Evolutionary conservation across 2,888 invertebrate genomes (phyloP).

Genomic region (Sminthurinus aureus): DNA sequence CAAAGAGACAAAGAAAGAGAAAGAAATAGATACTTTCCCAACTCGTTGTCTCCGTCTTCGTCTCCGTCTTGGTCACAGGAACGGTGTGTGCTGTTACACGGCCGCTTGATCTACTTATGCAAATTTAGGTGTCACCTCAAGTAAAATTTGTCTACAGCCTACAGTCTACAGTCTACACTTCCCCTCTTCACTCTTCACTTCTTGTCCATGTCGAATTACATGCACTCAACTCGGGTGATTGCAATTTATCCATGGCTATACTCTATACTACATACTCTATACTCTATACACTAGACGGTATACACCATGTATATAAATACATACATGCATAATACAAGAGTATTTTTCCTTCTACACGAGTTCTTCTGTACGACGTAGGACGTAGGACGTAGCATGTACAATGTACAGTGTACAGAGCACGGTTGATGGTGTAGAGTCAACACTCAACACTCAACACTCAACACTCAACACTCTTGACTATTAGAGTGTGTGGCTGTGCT

Average conservation of each 20-base stretch:
- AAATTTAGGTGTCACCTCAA: constrained; percentile 39
- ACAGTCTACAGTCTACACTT: constrained; percentile 31
- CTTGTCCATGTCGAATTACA: background rate
- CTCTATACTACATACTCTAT: too few relatives aligned
- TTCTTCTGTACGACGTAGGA: too few relatives aligned
- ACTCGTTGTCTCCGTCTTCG: background rate
- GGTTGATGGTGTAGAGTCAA: too few relatives aligned
- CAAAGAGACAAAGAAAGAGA: background rate
- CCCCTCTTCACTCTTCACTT: constrained; percentile 9
- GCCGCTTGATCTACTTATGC: constrained; percentile 35
- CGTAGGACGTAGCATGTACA: too few relatives aligned
- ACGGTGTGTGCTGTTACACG: background rate
- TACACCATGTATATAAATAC: background rate
- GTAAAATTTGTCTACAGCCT: constrained; percentile 39
- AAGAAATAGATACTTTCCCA: constrained; percentile 15
- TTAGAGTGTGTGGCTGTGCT: too few relatives aligned
- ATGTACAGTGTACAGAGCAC: too few relatives aligned
- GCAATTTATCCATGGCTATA: background rate
- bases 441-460: too few relatives aligned
- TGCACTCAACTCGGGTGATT: background rate
- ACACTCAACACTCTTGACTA: too few relatives aligned
- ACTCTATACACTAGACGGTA: background rate
- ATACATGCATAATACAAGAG: too few relatives aligned
- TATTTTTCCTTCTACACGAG: too few relatives aligned
- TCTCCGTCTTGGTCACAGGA: too few relatives aligned